These are phyloP conservation scores for Oxytorus armatus DNA, from an alignment of 2,888 invertebrate genomes.

Conservation along the genomic window DNA sequence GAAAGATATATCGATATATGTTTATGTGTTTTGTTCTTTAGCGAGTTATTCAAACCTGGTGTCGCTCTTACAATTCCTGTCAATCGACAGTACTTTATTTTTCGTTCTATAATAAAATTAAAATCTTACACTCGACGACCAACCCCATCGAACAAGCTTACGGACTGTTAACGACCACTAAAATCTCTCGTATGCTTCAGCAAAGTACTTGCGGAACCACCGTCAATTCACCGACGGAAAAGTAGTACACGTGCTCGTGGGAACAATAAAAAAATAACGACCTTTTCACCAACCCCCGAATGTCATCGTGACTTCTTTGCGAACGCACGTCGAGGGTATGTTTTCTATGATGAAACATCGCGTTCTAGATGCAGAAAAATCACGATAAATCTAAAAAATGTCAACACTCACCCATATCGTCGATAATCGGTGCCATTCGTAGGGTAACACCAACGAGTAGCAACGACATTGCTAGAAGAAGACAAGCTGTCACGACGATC, in stretches of 20 bases:
- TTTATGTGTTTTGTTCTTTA: too few relatives aligned
- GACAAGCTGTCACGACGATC: conserved; percentile 95
- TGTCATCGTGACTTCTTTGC: too few relatives aligned
- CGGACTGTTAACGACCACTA: conserved; percentile 18
- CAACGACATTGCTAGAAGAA: conserved; percentile 94
- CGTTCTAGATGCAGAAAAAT: not conserved
- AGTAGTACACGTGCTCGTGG: not conserved
- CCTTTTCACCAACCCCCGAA: too few relatives aligned
- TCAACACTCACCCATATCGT: conserved; percentile 94
- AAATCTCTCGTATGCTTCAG: not conserved
- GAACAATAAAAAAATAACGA: not conserved
- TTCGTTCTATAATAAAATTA: too few relatives aligned
- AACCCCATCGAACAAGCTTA: not conserved
- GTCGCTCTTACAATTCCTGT: too few relatives aligned
- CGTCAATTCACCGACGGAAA: not conserved
- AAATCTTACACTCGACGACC: too few relatives aligned
- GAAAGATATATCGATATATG: too few relatives aligned
- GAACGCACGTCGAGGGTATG: too few relatives aligned
- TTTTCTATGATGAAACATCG: conserved; percentile 17
- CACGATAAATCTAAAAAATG: not conserved
- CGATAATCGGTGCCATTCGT: conserved; percentile 97
- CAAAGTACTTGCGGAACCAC: not conserved
- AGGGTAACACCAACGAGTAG: conserved; percentile 95
- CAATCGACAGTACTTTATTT: too few relatives aligned
- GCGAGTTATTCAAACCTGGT: too few relatives aligned